These are phyloP conservation scores for Pyralis farinalis DNA, from an alignment of 2,888 invertebrate genomes.

Conservation along the genomic window DNA sequence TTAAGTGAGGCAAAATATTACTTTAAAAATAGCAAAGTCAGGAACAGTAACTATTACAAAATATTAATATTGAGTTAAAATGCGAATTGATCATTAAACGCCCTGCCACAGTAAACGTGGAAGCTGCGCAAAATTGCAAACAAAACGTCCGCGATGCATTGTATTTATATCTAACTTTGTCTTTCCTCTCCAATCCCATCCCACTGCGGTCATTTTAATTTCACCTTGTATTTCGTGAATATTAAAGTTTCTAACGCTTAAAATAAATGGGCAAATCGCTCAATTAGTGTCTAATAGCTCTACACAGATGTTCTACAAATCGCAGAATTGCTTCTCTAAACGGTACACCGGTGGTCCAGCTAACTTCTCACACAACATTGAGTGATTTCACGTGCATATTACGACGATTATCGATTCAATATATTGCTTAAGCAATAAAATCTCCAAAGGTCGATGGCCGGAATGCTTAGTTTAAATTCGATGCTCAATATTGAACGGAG, in stretches of 20 bases:
- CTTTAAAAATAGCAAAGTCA: too few species aligned
- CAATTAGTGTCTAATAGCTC: conserved; percentile 44
- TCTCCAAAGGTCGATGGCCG: conserved; percentile 55
- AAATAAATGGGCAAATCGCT: conserved; percentile 33
- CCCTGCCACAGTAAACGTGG: too few species aligned
- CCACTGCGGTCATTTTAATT: conserved; percentile 20
- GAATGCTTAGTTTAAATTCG: conserved; percentile 45
- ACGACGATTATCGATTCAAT: conserved; percentile 63
- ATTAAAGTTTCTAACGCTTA: conserved; percentile 34
- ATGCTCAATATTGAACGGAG: conserved; percentile 57
- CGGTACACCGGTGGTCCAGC: conserved; percentile 31
- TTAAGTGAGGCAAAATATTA: too few species aligned
- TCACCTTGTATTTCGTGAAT: conserved; percentile 18
- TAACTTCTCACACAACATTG: conserved; percentile 51
- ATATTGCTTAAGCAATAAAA: conserved; percentile 65
- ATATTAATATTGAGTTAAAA: too few species aligned
- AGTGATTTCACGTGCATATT: conserved; percentile 63
- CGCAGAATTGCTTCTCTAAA: conserved; percentile 36
- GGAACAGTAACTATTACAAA: too few species aligned
- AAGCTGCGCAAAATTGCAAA: too few species aligned
- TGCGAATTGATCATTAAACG: too few species aligned
- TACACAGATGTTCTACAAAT: conserved; percentile 36
- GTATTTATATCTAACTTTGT: neutral
- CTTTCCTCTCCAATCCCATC: neutral
- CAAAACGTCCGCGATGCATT: neutral